Evolutionary conservation across 2,113 vertebrate species (phyloP).

Genomic region (Loxodonta africana): DNA sequence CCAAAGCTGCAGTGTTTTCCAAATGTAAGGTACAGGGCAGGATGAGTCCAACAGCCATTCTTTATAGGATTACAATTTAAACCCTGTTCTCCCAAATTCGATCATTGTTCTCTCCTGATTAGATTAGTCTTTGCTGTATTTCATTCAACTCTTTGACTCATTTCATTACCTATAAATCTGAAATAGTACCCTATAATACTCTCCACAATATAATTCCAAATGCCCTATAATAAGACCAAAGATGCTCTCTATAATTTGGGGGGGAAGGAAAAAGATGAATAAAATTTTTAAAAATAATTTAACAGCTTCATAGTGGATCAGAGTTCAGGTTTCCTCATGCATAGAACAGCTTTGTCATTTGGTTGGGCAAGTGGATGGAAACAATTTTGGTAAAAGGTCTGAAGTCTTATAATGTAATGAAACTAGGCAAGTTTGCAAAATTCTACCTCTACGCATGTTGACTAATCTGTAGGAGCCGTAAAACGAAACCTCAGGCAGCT

Average conservation of each 20-base stretch:
- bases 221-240: background rate
- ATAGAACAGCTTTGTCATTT: background rate
- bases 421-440: background rate
- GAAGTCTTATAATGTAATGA: background rate
- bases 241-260: too few species aligned
- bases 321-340: background rate
- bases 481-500: background rate
- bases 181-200: background rate
- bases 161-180: background rate
- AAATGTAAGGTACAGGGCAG: background rate
- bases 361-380: background rate
- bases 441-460: background rate
- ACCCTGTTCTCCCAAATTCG: too few species aligned
- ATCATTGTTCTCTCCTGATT: background rate
- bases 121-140: background rate
- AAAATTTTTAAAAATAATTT: background rate
- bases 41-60: background rate
- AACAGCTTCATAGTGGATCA: background rate
- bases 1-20: rapidly evolving
- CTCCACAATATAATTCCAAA: background rate
- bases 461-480: background rate
- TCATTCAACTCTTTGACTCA: background rate
- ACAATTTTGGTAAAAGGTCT: background rate
- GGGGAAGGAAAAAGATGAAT: background rate
- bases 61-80: background rate